These are phyloP conservation scores for Lissonota sp. DNA, from an alignment of 2,888 invertebrate species.

Conservation along the genomic window DNA sequence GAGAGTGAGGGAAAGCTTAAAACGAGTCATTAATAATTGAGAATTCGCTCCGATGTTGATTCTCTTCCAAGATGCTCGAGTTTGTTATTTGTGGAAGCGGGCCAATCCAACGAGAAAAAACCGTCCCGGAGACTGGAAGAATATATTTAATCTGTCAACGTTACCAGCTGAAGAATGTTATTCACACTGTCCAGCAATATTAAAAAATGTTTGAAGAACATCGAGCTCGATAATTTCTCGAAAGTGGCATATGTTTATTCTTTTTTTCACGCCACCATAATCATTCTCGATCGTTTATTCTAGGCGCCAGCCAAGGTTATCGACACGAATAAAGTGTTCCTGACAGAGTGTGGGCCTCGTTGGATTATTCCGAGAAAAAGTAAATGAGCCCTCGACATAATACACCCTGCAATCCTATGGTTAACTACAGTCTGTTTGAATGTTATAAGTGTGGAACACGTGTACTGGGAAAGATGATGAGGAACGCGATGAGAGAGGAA, in stretches of 20 bases:
- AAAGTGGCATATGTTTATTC: neutral
- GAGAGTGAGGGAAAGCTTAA: constrained; percentile 20
- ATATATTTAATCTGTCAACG: neutral
- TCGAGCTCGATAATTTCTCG: neutral
- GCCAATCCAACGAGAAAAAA: constrained; percentile 49
- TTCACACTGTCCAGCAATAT: neutral
- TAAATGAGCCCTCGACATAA: constrained; percentile 11
- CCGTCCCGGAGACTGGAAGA: neutral
- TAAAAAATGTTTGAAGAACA: neutral
- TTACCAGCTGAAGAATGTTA: neutral
- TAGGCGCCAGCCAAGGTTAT: no score
- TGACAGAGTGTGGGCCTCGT: neutral
- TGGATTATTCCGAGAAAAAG: constrained; percentile 28
- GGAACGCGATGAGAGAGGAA: constrained; percentile 22
- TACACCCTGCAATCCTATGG: neutral
- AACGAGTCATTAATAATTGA: constrained; percentile 65
- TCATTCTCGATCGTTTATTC: neutral
- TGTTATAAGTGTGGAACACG: constrained; percentile 1
- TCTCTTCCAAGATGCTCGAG: constrained; percentile 17
- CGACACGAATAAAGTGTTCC: neutral
- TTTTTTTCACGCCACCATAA: neutral
- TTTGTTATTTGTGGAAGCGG: constrained; percentile 65
- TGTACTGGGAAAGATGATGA: constrained; percentile 1
- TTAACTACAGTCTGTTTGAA: no score
- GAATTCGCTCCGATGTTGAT: constrained; percentile 54